phyloP scores from a whole-genome alignment of 92 coral and sea anemone species.

The Porites rus region DNA sequence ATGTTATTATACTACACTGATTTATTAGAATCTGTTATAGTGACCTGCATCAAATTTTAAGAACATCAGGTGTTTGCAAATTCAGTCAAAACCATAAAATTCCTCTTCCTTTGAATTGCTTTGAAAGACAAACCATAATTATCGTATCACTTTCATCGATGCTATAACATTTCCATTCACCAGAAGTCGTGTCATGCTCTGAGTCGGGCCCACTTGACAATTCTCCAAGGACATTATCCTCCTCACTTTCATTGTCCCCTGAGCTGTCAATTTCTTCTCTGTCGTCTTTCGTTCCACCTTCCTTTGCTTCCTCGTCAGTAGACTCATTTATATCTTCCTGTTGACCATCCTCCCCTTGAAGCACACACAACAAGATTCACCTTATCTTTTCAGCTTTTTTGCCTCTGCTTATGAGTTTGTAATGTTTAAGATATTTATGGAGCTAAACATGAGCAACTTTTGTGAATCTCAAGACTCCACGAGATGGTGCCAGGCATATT shows the following conservation, averaged over 20 bases:
- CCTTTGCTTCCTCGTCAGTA: background rate
- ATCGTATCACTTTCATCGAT: background rate
- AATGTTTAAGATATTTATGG: conserved; percentile 24
- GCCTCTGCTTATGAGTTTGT: conserved; percentile 18
- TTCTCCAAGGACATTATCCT: conserved; percentile 23
- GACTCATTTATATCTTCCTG: background rate
- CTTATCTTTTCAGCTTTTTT: conserved; percentile 11
- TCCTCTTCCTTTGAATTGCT: too few species aligned
- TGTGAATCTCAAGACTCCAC: conserved; percentile 11
- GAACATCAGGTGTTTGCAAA: too few species aligned
- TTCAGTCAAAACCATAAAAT: too few species aligned
- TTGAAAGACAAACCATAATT: background rate
- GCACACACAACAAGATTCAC: conserved; percentile 8
- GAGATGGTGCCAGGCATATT: background rate
- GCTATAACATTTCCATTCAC: too few species aligned
- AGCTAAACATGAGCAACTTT: conserved; percentile 5
- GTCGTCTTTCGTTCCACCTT: background rate
- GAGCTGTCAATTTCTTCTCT: background rate
- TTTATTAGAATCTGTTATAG: too few species aligned
- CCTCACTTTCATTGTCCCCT: conserved; percentile 8
- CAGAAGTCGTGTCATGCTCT: background rate
- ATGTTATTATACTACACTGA: too few species aligned
- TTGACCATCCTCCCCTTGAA: conserved; percentile 7
- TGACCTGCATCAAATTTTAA: too few species aligned
- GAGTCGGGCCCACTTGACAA: background rate